Evolutionary conservation across 2,888 invertebrate genomes (phyloP), one percentile per base, ranked within the genome.

Genomic region (Catotricha subobsoleta): DNA sequence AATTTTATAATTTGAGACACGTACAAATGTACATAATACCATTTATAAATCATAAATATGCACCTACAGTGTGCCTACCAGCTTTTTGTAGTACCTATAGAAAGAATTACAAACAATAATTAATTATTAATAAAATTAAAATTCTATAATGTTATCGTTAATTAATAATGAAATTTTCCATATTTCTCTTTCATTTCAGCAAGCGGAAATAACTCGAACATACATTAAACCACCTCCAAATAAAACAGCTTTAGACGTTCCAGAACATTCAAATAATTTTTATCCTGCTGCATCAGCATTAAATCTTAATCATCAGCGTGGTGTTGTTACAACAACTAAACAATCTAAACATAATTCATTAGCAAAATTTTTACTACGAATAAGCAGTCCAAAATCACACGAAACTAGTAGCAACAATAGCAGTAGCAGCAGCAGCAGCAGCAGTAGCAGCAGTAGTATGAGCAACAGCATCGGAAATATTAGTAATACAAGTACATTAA

Each of bases 241-340:
- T 65, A 73, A 73, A 62, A 71, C 72, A 60, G 72, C 73, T 59
- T 69, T 70, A 66, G 73, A 74, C 67, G 71, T 73, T 60, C 73
- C 73, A 53, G 71, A 70, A 48, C 58, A 56, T 48, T 52, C 55
- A 44, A 51, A 51, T 44, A 54, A 52, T 47, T 49, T 50, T 44
- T 52, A 50, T 50, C 50, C 48, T 48, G 48, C 47, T 38, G 29
- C 48, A 41, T 28, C 44, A 40, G 48, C 52, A 33, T 49, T 50
- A 33, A 50, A 52, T 42, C 49, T 51, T 19, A 39, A 30, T 30
- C 25, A 38, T 7, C 36, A 23, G 21, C 20, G 20, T 20, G n/a
- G n/a, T n/a, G n/a, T n/a, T n/a, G 21, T 36, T 10, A 23, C 44
- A 16, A 39, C 39, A 13, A 40, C 34, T 29, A 45, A 47, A 40